Conservation (phyloP, 1,140 invertebrate genomes). For the Drosophila trapezifrons region DNA sequence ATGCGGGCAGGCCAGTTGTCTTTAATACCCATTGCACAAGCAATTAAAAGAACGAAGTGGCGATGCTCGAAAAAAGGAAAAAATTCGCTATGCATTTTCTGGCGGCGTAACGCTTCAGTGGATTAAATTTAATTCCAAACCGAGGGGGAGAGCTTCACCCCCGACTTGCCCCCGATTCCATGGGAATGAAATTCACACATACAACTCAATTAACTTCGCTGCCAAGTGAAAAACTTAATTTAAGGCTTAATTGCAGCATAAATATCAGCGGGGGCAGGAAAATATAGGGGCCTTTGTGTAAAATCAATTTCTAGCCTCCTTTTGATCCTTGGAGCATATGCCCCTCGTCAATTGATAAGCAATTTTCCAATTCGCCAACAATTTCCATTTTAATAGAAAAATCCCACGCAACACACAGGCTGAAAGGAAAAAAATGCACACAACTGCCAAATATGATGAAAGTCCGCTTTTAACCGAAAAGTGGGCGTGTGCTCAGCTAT, state of each 20-base stretch:
- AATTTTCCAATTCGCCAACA: constrained; percentile 81
- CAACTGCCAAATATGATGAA: constrained; percentile 60
- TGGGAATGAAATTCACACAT: constrained; percentile 44
- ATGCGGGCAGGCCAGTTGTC: constrained; percentile 49
- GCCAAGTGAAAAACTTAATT: constrained; percentile 70
- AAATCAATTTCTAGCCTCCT: constrained; percentile 46
- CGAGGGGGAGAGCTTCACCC: constrained; percentile 16
- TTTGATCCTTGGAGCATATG: constrained; percentile 78
- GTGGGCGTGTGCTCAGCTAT: constrained; percentile 47
- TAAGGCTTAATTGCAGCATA: constrained; percentile 72
- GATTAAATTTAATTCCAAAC: constrained; percentile 50
- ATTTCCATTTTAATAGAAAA: constrained; percentile 82
- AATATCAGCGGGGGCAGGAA: constrained; percentile 6
- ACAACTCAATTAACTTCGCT: constrained; percentile 74
- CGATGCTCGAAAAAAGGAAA: constrained; percentile 33
- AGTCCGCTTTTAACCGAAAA: constrained; percentile 19
- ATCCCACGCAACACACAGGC: constrained; percentile 51
- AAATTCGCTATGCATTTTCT: constrained; percentile 71
- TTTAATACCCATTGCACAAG: constrained; percentile 54
- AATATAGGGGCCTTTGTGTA: constrained; percentile 6
- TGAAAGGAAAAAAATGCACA: constrained; percentile 49
- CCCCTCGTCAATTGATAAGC: constrained; percentile 70
- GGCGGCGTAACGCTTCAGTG: constrained; percentile 59
- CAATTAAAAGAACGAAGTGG: constrained; percentile 56
- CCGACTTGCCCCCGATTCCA: neutral